These are phyloP conservation scores for Timema podura DNA, from an alignment of 2,888 invertebrate species.

Conservation along the genomic window DNA sequence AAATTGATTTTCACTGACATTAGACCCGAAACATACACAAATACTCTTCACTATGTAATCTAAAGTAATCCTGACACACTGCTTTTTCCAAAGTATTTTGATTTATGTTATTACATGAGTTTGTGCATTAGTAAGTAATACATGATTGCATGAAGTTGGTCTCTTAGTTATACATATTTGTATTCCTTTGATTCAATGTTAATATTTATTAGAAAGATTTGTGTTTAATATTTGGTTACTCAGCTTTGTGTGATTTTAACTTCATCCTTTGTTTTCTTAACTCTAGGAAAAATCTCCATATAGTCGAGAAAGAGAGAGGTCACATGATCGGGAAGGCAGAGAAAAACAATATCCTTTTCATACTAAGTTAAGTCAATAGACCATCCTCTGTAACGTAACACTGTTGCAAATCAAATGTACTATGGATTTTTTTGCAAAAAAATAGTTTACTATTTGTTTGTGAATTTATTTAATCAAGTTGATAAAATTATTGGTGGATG, in stretches of 20 bases:
- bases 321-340: conserved; percentile 69
- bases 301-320: conserved; percentile 62
- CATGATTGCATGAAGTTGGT: too few relatives aligned
- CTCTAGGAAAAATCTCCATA: conserved; percentile 79
- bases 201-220: conserved; percentile 8
- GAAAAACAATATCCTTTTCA: conserved; percentile 83
- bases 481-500: too few relatives aligned
- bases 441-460: neutral
- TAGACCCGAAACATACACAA: too few relatives aligned
- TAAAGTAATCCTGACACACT: too few relatives aligned
- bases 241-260: too few relatives aligned
- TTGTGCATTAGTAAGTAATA: too few relatives aligned
- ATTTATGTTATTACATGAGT: too few relatives aligned
- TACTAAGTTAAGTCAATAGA: neutral
- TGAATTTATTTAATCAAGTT: neutral
- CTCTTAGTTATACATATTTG: neutral
- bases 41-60: too few relatives aligned
- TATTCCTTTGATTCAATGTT: conserved; percentile 3
- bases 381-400: too few relatives aligned
- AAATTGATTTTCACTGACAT: too few relatives aligned
- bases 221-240: conserved; percentile 5
- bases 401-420: neutral
- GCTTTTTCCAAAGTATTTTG: too few relatives aligned
- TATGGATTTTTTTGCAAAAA: neutral
- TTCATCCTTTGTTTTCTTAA: conserved; percentile 32